Percentiles rank a stretch among this genome's conserved stretches.
phyloP scores from a whole-genome alignment of 2,113 vertebrate species.

The Dasyprocta punctata region DNA sequence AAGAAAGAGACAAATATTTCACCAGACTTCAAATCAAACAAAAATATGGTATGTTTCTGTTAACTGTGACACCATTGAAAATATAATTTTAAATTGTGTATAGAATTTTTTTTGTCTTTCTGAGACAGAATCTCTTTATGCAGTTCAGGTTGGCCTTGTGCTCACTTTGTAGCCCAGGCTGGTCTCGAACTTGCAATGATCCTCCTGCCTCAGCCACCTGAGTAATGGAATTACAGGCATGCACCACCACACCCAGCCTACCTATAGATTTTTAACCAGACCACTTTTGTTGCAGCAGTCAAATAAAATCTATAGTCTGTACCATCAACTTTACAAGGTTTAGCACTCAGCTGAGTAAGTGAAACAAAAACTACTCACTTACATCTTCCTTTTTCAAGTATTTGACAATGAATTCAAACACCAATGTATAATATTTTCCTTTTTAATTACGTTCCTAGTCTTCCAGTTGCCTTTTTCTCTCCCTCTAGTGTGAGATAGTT shows the following conservation, averaged over 20 bases:
- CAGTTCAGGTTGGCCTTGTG: too few species aligned
- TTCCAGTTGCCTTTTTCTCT: neutral
- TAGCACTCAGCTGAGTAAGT: constrained; percentile 6
- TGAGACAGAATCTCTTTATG: too few species aligned
- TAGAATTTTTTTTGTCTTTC: too few species aligned
- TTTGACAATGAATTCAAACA: constrained; percentile 37
- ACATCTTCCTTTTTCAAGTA: neutral
- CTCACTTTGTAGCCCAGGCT: too few species aligned
- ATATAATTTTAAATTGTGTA: constrained; percentile 48
- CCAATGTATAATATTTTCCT: neutral
- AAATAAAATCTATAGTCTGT: constrained; percentile 5
- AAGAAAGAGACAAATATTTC: neutral
- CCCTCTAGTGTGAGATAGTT: neutral
- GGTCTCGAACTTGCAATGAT: too few species aligned
- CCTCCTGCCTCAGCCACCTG: too few species aligned
- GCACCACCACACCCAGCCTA: too few species aligned
- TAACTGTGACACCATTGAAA: neutral
- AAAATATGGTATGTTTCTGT: neutral
- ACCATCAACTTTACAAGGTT: neutral
- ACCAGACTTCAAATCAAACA: constrained; percentile 3
- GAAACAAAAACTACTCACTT: neutral
- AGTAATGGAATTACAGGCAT: too few species aligned
- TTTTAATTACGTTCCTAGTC: neutral
- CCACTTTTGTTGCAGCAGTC: neutral
- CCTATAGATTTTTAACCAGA: neutral